These are phyloP conservation scores for Montifringilla adamsi DNA, from an alignment of 2,113 vertebrate species.

Conservation along the genomic window DNA sequence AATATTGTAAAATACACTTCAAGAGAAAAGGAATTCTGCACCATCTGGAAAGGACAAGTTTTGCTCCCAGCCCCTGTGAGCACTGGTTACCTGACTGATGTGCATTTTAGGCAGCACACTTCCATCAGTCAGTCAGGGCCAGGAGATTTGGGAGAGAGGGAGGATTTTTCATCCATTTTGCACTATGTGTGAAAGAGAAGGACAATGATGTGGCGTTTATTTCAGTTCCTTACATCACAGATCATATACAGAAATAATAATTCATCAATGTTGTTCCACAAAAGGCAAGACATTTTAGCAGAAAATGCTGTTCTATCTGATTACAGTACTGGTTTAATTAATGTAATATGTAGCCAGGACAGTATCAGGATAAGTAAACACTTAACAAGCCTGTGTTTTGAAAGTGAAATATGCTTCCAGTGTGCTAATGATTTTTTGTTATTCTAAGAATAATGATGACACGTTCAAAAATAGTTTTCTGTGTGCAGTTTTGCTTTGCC, in stretches of 20 bases:
- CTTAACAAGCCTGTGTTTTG: background rate
- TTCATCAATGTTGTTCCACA: background rate
- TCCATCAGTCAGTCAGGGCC: background rate
- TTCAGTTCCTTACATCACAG: background rate
- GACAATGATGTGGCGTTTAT: background rate
- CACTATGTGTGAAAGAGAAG: background rate
- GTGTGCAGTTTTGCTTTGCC: background rate
- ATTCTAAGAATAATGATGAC: background rate
- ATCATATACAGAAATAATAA: background rate
- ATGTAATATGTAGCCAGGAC: background rate
- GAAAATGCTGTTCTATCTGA: background rate
- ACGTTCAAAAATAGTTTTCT: background rate
- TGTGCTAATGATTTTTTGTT: background rate
- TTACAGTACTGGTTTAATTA: background rate
- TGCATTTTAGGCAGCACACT: background rate
- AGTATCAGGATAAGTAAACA: background rate
- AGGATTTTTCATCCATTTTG: background rate
- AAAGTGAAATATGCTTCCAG: background rate
- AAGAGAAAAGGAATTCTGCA: background rate
- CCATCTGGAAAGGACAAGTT: background rate
- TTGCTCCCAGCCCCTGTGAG: background rate
- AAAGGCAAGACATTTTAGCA: background rate
- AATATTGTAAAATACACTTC: background rate
- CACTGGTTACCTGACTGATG: background rate
- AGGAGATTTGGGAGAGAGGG: background rate